phyloP scores from a whole-genome alignment of 2,888 invertebrate genomes.

The Corbicula japonica region DNA sequence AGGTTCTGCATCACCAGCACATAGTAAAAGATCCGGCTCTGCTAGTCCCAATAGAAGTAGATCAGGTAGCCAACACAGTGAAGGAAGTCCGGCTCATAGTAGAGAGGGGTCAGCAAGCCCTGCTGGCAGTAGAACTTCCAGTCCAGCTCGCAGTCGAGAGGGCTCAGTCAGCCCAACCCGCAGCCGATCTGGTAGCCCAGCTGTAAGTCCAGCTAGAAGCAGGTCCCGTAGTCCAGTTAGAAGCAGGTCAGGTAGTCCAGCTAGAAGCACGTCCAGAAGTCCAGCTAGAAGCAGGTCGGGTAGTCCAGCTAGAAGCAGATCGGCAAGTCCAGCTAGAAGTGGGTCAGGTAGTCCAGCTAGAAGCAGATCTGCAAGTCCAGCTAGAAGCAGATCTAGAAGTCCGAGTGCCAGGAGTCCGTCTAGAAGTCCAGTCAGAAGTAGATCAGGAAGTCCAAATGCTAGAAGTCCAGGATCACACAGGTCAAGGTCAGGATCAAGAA shows the following conservation, averaged over 20 bases:
- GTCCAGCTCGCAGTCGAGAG: slow-evolving; percentile 52
- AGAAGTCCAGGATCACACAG: slow-evolving; percentile 29
- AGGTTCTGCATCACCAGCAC: slow-evolving; percentile 26
- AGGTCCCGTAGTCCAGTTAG: slow-evolving; percentile 61
- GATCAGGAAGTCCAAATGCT: slow-evolving; percentile 53
- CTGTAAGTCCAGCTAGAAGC: slow-evolving; percentile 50
- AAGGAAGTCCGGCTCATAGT: slow-evolving; percentile 16
- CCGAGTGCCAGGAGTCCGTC: slow-evolving; percentile 37
- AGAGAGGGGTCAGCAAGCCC: slow-evolving; percentile 47
- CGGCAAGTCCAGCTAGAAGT: slow-evolving; percentile 53
- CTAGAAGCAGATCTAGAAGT: slow-evolving; percentile 54
- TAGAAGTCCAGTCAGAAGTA: slow-evolving; percentile 49
- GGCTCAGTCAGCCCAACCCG: slow-evolving; percentile 61
- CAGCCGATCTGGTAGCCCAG: slow-evolving; percentile 56
- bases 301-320: slow-evolving; percentile 48
- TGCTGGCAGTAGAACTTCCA: slow-evolving; percentile 46
- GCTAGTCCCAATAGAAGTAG: slow-evolving; percentile 32
- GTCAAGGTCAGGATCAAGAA: slow-evolving; percentile 53
- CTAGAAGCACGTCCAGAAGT: slow-evolving; percentile 49
- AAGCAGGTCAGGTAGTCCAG: slow-evolving; percentile 64
- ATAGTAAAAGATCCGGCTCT: slow-evolving; percentile 32
- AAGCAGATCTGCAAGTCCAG: slow-evolving; percentile 52
- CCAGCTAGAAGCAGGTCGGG: slow-evolving; percentile 57
- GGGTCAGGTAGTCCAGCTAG: slow-evolving; percentile 54
- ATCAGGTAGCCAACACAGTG: too few species aligned